A percentile compares a stretch with the other conserved stretches of the same genome.
Evolutionary conservation across 2,113 vertebrate species (phyloP).

Genomic region (Himantopus leucocephalus): DNA sequence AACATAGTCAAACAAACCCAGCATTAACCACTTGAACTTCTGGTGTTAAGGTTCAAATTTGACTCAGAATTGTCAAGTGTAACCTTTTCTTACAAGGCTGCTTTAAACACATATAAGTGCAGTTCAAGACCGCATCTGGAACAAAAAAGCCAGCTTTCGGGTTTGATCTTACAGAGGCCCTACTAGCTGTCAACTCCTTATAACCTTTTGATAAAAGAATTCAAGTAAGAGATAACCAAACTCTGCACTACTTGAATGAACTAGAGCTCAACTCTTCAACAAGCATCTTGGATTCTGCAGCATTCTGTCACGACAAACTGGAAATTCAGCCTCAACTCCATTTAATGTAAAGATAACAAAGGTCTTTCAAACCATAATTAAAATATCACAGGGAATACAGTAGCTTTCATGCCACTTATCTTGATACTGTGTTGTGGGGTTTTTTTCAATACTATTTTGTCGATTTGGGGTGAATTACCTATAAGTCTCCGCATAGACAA

Average conservation of each 20-base stretch:
- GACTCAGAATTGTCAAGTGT: slow-evolving; percentile 34
- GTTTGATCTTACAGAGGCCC: background rate
- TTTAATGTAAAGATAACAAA: background rate
- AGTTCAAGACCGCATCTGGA: slow-evolving; percentile 37
- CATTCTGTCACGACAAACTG: background rate
- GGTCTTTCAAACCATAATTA: background rate
- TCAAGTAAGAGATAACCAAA: slow-evolving; percentile 14
- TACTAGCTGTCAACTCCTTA: slow-evolving; percentile 44
- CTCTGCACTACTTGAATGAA: background rate
- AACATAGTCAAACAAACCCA: slow-evolving; percentile 56
- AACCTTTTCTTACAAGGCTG: slow-evolving; percentile 30
- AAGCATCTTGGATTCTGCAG: background rate
- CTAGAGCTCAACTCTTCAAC: background rate
- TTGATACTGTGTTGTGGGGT: background rate
- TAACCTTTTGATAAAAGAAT: slow-evolving; percentile 34
- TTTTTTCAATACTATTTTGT: background rate
- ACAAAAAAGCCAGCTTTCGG: background rate
- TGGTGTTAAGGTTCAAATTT: slow-evolving; percentile 44
- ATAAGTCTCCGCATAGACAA: background rate
- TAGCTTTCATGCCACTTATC: background rate
- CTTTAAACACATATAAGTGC: slow-evolving; percentile 38
- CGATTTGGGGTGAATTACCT: background rate
- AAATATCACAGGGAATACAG: background rate
- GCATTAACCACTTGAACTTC: slow-evolving; percentile 64
- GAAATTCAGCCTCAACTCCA: background rate